Base-by-base conservation (phyloP, 2,797 vertebrate species). In the Micromesistius poutassou region DNA sequence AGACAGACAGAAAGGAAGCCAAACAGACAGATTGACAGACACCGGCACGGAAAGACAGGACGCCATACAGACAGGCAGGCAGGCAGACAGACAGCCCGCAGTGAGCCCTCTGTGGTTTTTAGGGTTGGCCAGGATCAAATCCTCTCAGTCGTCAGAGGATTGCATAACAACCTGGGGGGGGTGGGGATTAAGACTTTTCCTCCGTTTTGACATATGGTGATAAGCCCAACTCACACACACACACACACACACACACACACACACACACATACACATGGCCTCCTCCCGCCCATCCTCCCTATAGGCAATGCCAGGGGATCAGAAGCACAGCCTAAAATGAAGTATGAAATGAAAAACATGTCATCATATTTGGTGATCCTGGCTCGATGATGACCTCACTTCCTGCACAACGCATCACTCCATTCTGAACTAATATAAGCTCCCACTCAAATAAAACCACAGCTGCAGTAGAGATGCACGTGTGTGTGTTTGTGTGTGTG, bases 191-290 rank as follows among this genome's bases (percentile, higher is more conserved):
- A 77, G 83, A 79, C 85, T 85, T 89, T 90, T 82, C 84, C 90
- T 87, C 84, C 80, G 81, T 78, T 89, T 90, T 85, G 91, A 86
- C 91, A 92, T 91, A 91, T 89, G 90, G 82, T 85, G 13, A 46
- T 22, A 19, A 55, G 16, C 46, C 46, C 46, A 5, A 2, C 55
- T 8, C 71, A 78, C 16, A 74, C 35, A 31, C 46, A 71, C 36
- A 72, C 72, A 75, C 71, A 73, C 38, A 77, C 22, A 78, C 77
- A 75, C 55, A 74, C 75, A 73, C 30, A 72, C 36, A 16, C 74
- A 50, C 74, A 9, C 42, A 19, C 68, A 0, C 74, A 25, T 72
- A 72, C 31, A 72, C 40, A 42, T 42, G 40, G 3, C 40, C 40
- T 42, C 40, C 40, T 38, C 33, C 33, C 33, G 33, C 33, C 38